Base-by-base conservation (phyloP, 2,113 vertebrate species). In the Rhinichthys klamathensis region DNA sequence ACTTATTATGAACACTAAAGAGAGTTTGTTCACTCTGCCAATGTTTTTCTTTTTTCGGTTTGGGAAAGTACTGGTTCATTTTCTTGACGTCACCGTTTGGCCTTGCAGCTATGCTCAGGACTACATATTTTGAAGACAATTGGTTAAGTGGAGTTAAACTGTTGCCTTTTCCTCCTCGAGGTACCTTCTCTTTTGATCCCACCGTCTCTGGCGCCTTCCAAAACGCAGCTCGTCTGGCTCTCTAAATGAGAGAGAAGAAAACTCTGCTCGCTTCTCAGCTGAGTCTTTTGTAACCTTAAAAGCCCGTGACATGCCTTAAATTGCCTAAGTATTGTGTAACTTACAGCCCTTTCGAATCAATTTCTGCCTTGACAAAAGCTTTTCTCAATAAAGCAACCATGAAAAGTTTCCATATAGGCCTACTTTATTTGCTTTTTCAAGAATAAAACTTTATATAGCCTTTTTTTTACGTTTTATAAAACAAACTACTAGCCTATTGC, bases 171-270 rank as follows among this genome's bases (percentile, higher is more conserved):
- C 95, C 94, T 95, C 95, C 94, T 93, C 46, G 93, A 95, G 94
- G 93, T 95, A 92, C 94, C 93, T 93, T 95, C 93, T 90, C 93
- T 92, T 96, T 94, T 95, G 93, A 95, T 95, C 93, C 92, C 76
- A 92, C 94, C 91, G 94, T 93, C 93, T 79, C 95, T 95, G 96
- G 96, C 96, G 96, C 96, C 96, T 95, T 87, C 89, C 94, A 92
- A 89, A 95, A 94, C 94, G 91, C 94, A 94, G 93, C 94, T 95
- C 91, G 95, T 96, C 95, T 96, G 95, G 94, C 94, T 94, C 95
- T 95, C 94, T 95, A 95, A 95, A 95, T 92, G 93, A 83, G 81
- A 83, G 81, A 83, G 81, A 83, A 83, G 81, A 83, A 86, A 85
- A 83, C 85, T 72, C 72, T 49, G 83, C 86, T 93, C 94, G 94